Percentiles rank a stretch among this genome's conserved stretches.
Evolutionary conservation across 2,888 invertebrate species (phyloP).

Genomic region (Lasius fuliginosus): DNA sequence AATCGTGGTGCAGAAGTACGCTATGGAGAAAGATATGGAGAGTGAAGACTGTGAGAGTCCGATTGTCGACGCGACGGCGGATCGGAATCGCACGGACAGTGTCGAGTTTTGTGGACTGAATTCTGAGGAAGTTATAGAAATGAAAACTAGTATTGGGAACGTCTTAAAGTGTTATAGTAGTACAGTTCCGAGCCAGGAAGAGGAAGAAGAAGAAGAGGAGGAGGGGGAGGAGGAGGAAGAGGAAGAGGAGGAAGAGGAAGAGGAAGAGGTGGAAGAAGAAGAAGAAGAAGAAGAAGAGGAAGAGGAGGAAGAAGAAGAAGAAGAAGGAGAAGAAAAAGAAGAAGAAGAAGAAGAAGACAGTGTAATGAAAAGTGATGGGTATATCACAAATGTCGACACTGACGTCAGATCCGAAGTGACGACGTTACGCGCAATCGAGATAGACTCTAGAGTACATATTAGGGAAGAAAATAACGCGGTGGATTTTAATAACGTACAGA

Average conservation of each 20-base stretch:
- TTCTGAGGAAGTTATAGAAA: constrained; percentile 53
- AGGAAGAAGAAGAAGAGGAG: not conserved
- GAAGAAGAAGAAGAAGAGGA: not conserved
- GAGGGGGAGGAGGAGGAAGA: no score
- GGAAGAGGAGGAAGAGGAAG: no score
- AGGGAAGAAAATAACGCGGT: constrained; percentile 18
- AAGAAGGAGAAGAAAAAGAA: no score
- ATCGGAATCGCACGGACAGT: constrained; percentile 58
- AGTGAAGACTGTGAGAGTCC: constrained; percentile 54
- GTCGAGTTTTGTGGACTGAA: constrained; percentile 65
- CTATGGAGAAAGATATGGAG: constrained; percentile 62
- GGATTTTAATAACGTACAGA: constrained; percentile 20
- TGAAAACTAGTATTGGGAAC: constrained; percentile 29
- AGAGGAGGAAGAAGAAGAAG: not conserved
- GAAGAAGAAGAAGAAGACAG: constrained; percentile 25
- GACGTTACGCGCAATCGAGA: constrained; percentile 40
- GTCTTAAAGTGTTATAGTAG: constrained; percentile 49
- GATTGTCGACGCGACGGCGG: constrained; percentile 48
- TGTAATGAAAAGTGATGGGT: constrained; percentile 58
- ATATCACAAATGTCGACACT: constrained; percentile 56
- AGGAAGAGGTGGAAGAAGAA: not conserved
- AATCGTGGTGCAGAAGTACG: constrained; percentile 66
- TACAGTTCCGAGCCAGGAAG: constrained; percentile 58
- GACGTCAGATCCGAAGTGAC: constrained; percentile 30
- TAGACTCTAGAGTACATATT: constrained; percentile 31